Evolutionary conservation across 1,140 invertebrate genomes (phyloP).

Genomic region (Drosophila carrolli): DNA sequence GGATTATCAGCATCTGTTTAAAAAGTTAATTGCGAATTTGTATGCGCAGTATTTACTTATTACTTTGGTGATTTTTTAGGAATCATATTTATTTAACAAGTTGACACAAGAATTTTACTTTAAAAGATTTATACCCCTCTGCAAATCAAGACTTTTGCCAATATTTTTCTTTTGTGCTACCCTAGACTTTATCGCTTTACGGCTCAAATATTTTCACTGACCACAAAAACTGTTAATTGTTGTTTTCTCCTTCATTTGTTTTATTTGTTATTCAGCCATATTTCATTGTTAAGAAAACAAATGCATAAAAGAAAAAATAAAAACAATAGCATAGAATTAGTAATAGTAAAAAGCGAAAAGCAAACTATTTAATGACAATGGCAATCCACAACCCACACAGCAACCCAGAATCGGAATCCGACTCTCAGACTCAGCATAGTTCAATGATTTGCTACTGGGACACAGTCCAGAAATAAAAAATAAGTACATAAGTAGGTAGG

Average conservation of each 20-base stretch:
- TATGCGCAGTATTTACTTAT: background rate
- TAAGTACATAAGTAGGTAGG: constrained; percentile 20
- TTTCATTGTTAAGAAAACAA: constrained; percentile 65
- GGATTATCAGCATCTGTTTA: too few species aligned
- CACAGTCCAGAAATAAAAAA: constrained; percentile 48
- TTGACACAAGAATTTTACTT: too few species aligned
- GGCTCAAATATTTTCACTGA: constrained; percentile 13
- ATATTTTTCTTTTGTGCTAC: constrained; percentile 1
- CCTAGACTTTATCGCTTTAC: background rate
- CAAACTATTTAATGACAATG: constrained; percentile 65
- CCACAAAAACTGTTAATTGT: constrained; percentile 56
- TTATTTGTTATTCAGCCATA: constrained; percentile 42
- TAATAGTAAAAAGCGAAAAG: constrained; percentile 32
- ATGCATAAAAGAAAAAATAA: constrained; percentile 20
- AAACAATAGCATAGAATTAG: constrained; percentile 34
- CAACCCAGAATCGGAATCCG: constrained; percentile 27
- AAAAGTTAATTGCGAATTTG: too few species aligned
- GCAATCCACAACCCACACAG: constrained; percentile 15
- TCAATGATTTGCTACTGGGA: constrained; percentile 68
- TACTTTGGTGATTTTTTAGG: background rate
- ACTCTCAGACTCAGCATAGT: constrained; percentile 52
- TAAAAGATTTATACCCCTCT: too few species aligned
- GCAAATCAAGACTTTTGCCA: too few species aligned
- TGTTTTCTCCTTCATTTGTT: constrained; percentile 20
- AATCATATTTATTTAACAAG: too few species aligned